Percentiles rank a stretch among this genome's conserved stretches.
These are phyloP conservation scores for Leucoraja ocellata DNA, from an alignment of 2,797 vertebrate genomes.

Conservation along the genomic window DNA sequence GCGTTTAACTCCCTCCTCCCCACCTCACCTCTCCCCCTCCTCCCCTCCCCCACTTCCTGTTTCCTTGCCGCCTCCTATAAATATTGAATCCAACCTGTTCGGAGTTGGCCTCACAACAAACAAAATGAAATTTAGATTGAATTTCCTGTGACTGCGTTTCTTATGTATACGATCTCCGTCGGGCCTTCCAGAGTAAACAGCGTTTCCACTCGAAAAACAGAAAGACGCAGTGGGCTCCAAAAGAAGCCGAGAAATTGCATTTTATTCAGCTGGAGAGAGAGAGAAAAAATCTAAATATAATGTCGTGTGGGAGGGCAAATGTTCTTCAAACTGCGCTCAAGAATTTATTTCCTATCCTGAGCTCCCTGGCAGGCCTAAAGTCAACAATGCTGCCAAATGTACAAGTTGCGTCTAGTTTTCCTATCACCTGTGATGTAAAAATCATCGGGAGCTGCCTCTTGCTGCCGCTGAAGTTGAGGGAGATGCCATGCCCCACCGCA, in stretches of 20 bases:
- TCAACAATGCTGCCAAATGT: background rate
- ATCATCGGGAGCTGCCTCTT: background rate
- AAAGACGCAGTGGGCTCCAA: background rate
- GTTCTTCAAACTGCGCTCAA: background rate
- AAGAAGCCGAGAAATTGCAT: background rate
- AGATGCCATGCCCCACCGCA: background rate
- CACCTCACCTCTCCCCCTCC: background rate
- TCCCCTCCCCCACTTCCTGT: too few relatives aligned
- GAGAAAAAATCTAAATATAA: slow-evolving; percentile 8
- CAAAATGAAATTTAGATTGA: background rate
- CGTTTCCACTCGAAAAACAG: background rate
- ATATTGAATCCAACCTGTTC: background rate
- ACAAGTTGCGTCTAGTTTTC: background rate
- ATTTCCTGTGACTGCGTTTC: background rate
- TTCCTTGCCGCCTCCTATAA: background rate
- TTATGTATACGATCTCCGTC: background rate
- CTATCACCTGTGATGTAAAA: background rate
- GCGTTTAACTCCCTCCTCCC: too few relatives aligned
- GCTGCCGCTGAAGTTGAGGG: background rate
- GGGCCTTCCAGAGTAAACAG: background rate
- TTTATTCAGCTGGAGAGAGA: background rate
- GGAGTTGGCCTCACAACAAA: background rate
- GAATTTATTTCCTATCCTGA: background rate
- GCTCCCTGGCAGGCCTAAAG: background rate
- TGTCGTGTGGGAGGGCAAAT: background rate